Evolutionary conservation across 2,113 vertebrate genomes (phyloP).

Genomic region (Tyrannus savana): DNA sequence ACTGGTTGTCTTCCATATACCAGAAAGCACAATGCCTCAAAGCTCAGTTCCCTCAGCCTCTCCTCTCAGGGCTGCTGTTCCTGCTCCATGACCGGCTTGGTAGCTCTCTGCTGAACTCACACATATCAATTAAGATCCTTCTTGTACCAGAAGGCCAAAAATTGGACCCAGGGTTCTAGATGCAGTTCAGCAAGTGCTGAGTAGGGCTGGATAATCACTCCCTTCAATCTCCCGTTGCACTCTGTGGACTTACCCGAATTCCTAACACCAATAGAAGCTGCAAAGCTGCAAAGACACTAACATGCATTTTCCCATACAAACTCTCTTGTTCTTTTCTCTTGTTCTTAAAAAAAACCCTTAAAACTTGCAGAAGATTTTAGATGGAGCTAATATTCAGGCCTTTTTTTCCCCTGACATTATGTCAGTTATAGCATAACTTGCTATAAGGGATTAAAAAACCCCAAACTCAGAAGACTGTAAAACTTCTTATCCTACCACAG

Average conservation of each 20-base stretch:
- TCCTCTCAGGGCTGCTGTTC: neutral
- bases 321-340: neutral
- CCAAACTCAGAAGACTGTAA: neutral
- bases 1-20: neutral
- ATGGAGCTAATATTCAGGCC: neutral
- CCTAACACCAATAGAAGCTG: neutral
- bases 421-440: neutral
- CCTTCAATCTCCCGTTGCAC: neutral
- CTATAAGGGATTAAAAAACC: neutral
- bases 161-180: neutral
- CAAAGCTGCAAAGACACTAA: neutral
- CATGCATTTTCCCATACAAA: neutral
- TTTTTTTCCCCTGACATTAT: neutral
- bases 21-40: neutral
- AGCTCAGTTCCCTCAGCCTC: neutral
- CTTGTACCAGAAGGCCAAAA: neutral
- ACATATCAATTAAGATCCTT: neutral
- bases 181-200: neutral
- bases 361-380: neutral
- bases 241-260: neutral
- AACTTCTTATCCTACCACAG: neutral
- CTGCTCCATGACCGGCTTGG: neutral
- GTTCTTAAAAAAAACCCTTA: neutral
- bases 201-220: neutral
- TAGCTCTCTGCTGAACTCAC: neutral